These are phyloP conservation scores for Cheilinus undulatus DNA, from an alignment of 2,113 vertebrate genomes.

Conservation along the genomic window DNA sequence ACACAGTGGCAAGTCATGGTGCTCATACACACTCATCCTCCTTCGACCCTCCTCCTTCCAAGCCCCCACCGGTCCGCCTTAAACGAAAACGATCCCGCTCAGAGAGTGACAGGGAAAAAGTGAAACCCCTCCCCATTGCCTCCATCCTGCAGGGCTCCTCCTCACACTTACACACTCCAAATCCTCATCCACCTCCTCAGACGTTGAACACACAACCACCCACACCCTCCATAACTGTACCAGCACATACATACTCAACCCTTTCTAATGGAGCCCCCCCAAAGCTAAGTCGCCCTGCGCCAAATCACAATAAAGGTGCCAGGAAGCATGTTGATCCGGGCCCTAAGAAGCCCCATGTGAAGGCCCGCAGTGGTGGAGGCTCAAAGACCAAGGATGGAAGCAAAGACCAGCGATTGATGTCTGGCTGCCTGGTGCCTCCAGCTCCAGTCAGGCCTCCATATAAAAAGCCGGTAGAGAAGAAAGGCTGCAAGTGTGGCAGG, in stretches of 20 bases:
- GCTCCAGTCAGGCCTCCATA: constrained; percentile 93
- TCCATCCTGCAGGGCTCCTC: constrained; percentile 93
- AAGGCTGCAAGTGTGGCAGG: constrained; percentile 98
- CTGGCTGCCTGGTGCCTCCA: constrained; percentile 89
- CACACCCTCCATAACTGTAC: constrained; percentile 87
- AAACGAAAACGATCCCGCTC: constrained; percentile 95
- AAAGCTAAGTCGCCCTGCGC: constrained; percentile 90
- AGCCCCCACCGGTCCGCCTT: constrained; percentile 88
- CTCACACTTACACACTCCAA: constrained; percentile 84
- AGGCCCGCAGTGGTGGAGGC: constrained; percentile 90
- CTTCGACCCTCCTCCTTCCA: constrained; percentile 86
- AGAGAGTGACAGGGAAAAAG: constrained; percentile 96
- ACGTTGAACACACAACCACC: constrained; percentile 85
- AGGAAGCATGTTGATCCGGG: constrained; percentile 92
- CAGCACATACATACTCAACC: constrained; percentile 77
- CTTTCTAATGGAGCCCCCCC: constrained; percentile 87
- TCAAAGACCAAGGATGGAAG: constrained; percentile 92
- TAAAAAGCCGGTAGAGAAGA: constrained; percentile 97
- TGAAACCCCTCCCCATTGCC: constrained; percentile 93
- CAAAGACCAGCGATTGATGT: constrained; percentile 91
- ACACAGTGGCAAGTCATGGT: constrained; percentile 81
- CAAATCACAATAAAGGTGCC: constrained; percentile 90
- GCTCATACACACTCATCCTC: constrained; percentile 79
- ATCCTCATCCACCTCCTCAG: constrained; percentile 86
- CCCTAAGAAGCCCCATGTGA: constrained; percentile 93